phyloP scores from a whole-genome alignment of 2,888 invertebrate species.

The Tanytarsus gracilentus region DNA sequence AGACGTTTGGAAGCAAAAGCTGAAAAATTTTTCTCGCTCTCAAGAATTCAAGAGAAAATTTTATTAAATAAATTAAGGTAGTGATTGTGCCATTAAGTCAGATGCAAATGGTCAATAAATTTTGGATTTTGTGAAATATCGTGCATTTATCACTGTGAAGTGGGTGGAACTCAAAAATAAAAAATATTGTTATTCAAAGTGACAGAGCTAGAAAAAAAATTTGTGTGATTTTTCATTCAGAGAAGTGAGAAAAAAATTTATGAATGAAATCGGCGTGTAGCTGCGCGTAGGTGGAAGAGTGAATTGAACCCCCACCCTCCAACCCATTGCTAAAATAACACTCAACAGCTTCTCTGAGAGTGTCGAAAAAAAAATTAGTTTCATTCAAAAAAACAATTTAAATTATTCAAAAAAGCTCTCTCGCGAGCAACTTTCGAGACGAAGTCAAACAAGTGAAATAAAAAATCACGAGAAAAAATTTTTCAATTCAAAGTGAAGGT shows the following conservation, averaged over 20 bases:
- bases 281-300: slow-evolving; percentile 21
- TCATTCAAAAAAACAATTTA: slow-evolving; percentile 1
- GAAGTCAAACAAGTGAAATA: not conserved
- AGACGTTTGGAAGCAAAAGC: slow-evolving; percentile 14
- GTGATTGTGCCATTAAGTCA: not conserved
- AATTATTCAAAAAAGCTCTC: not conserved
- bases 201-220: not conserved
- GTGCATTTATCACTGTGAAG: not conserved
- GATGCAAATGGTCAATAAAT: not conserved
- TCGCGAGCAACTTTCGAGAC: slow-evolving; percentile 9
- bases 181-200: too few species aligned
- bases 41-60: not conserved
- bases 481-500: slow-evolving; percentile 25
- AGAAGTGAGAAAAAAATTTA: slow-evolving; percentile 1
- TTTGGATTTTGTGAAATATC: not conserved
- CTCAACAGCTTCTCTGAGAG: slow-evolving; percentile 1
- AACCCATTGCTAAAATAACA: not conserved
- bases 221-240: not conserved
- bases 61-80: not conserved
- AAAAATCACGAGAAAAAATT: slow-evolving; percentile 4
- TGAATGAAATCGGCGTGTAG: slow-evolving; percentile 23
- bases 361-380: slow-evolving; percentile 6
- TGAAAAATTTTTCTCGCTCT: not conserved
- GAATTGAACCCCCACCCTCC: slow-evolving; percentile 12
- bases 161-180: not conserved